Percentiles rank a stretch among this genome's conserved stretches.
phyloP scores from a whole-genome alignment of 1,140 invertebrate genomes.

The honey bee (Apis mellifera) region Amel_HAv3.1 CM009941.2:8389001-8389500 shows the following conservation, averaged over 20 bases:
- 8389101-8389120: not conserved
- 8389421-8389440: too few relatives aligned
- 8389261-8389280: not conserved
- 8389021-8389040: not conserved
- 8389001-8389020: not conserved
- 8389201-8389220: too few relatives aligned
- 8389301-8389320: not conserved
- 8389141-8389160: not conserved
- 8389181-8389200: conserved; percentile 4
- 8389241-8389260: too few relatives aligned
- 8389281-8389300: not conserved
- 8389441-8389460: too few relatives aligned
- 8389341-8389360: too few relatives aligned
- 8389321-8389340: too few relatives aligned
- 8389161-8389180: conserved; percentile 13
- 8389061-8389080: not conserved
- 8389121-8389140: conserved; percentile 11
- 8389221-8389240: not conserved
- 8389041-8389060: not conserved
- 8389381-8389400: too few relatives aligned
- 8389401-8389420: too few relatives aligned
- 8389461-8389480: too few relatives aligned
- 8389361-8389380: too few relatives aligned
- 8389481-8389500: too few relatives aligned
- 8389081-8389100: not conserved